Evolutionary conservation across 2,113 vertebrate genomes (phyloP), one percentile per base, ranked within the genome.

Genomic region (Podocnemis expansa): DNA sequence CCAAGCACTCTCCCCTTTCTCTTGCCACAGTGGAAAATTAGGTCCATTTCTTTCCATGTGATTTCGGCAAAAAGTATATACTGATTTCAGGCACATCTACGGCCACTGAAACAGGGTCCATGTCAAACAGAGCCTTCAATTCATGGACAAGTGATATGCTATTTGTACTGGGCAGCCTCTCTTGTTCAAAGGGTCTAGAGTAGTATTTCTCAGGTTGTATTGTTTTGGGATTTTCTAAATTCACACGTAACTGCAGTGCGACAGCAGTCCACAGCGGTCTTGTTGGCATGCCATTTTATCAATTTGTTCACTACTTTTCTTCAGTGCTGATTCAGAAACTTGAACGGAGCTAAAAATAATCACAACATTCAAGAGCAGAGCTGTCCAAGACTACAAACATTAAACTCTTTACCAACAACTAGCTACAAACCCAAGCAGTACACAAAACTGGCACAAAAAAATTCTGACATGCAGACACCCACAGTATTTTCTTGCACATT

Each of bases 111-210:
- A 80, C 0, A 38, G 13, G 73, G 27, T 56, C 27, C 70, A 78
- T 16, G 75, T 1, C 8, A 1, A 31, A 31, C 27, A 70, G 17
- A 31, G 5, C 41, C 12, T 80, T 43, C 11, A 79, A 6, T 90
- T 10, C 58, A 45, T 45, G 25, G 41, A 16, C 79, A 54, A 10
- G 1, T 27, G 83, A 81, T 34, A 47, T 14, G 7, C 8, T 43
- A 5, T 2, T 0, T 0, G 3, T 3, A 49, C 4, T 17, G 49
- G 29, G 8, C 81, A 16, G 41, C 6, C 2, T 11, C 3, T 13
- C 83, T 24, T 25, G 22, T 25, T 75, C 81, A 54, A 41, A 25
- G 31, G 55, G 73, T 8, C 14, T 25, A 5, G 60, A 45, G 55
- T 3, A 63, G 16, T 10, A 10, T 63, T 82, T 54, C 47, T 84